Base-by-base conservation (phyloP, 2,888 invertebrate genomes). In the Idaea straminata region DNA sequence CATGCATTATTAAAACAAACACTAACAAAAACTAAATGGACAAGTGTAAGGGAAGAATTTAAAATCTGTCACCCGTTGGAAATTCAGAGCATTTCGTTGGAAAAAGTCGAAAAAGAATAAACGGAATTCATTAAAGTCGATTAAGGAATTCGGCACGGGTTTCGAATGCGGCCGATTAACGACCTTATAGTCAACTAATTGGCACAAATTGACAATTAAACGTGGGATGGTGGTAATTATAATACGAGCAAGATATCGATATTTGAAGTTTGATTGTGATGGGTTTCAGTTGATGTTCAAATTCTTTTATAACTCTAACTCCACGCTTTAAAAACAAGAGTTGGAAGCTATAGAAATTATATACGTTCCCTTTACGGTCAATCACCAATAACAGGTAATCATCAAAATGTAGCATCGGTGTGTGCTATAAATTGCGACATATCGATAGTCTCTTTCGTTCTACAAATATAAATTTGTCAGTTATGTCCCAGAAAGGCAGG, bases 391-490 rank as follows among this genome's bases (percentile, higher is more conserved):
- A 87, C 86, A 86, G 80, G 81, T 76, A 81, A 85, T 86, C 86
- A 87, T 88, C 86, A 81, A 86, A 88, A 90, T 90, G 89, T 85
- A 90, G 91, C 91, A 90, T 83, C 77, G 78, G 84, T 83, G 83
- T 85, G 84, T 85, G 80, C 82, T 83, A 89, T 91, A 92, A 91
- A 91, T 92, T 86, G 86, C 76, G 77, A 82, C 85, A 79, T 85
- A 89, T 90, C 90, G 88, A 87, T 89, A 87, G 87, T 88, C 91
- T 92, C 85, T 80, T 80, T 72, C 83, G 82, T 88, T 89, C 90
- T 88, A 89, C 89, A 88, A 90, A 91, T 92, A 92, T 92, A 92
- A 91, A 92, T 92, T 92, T 91, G 91, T 91, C 92, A 91, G 84
- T 81, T 87, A 80, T 78, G 78, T 83, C 80, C 84, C 77, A 86